Conservation (phyloP, 2,113 vertebrate species). For the Neoarius graeffei region DNA sequence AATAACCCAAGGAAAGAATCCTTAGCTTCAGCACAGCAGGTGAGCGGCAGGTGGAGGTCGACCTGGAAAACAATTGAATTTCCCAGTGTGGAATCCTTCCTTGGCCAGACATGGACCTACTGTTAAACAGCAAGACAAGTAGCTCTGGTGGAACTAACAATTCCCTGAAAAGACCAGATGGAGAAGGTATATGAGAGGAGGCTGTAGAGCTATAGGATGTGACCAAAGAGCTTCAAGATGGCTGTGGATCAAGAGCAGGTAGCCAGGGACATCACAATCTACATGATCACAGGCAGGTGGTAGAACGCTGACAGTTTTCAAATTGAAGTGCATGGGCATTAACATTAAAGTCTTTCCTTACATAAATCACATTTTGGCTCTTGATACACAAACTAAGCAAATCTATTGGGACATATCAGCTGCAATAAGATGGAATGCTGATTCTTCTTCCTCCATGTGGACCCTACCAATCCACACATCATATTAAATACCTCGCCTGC, state of each 20-base stretch:
- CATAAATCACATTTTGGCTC: not conserved
- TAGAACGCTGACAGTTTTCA: not conserved
- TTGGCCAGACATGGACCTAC: not conserved
- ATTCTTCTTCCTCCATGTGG: too few species aligned
- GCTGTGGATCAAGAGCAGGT: not conserved
- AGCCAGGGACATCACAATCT: not conserved
- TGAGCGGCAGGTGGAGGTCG: not conserved
- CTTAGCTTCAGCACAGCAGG: not conserved
- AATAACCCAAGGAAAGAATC: not conserved
- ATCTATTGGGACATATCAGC: not conserved
- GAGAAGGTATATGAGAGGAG: not conserved
- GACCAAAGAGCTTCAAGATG: not conserved
- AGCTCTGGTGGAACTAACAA: not conserved
- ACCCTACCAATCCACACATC: too few species aligned
- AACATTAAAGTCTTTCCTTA: not conserved
- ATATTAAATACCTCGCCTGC: too few species aligned
- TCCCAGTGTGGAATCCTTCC: not conserved
- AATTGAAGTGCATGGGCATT: not conserved
- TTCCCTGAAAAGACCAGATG: conserved; percentile 1
- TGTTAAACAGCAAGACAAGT: not conserved
- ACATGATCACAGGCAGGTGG: not conserved
- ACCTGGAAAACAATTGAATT: not conserved
- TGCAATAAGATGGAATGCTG: too few species aligned
- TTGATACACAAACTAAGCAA: not conserved
- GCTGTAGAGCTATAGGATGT: not conserved